These are phyloP conservation scores for Autographa gamma DNA, from an alignment of 2,888 invertebrate species.

Conservation along the genomic window DNA sequence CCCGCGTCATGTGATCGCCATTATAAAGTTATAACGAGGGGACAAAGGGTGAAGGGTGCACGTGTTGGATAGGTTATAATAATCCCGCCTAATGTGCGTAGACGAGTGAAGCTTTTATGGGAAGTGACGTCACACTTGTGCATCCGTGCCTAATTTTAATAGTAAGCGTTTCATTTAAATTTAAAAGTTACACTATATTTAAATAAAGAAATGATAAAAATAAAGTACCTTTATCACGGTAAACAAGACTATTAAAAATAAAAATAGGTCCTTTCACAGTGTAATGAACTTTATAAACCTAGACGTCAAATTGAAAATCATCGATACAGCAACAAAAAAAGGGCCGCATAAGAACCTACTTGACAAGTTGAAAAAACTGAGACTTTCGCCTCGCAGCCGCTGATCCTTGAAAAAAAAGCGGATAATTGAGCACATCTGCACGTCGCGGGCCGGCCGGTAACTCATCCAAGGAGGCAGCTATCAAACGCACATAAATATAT, in stretches of 20 bases:
- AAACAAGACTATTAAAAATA: background rate
- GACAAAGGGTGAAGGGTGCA: slow-evolving; percentile 82
- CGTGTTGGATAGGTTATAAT: slow-evolving; percentile 73
- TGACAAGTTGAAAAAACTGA: slow-evolving; percentile 61
- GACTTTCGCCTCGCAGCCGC: slow-evolving; percentile 64
- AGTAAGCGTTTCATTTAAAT: background rate
- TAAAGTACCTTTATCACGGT: background rate
- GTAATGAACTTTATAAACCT: background rate
- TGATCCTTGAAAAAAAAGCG: slow-evolving; percentile 65
- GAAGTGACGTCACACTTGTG: slow-evolving; percentile 46
- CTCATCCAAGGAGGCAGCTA: slow-evolving; percentile 63
- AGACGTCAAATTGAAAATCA: slow-evolving; percentile 18
- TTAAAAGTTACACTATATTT: background rate
- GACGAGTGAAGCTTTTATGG: slow-evolving; percentile 55
- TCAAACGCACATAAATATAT: slow-evolving; percentile 71
- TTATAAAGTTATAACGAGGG: slow-evolving; percentile 77
- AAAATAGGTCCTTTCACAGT: background rate
- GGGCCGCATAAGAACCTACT: slow-evolving; percentile 49
- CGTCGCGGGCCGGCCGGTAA: slow-evolving; percentile 62
- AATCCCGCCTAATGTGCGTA: slow-evolving; percentile 63
- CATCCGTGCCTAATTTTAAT: slow-evolving; percentile 35
- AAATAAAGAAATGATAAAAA: too few relatives aligned
- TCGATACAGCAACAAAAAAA: slow-evolving; percentile 30
- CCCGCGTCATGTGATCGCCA: slow-evolving; percentile 62
- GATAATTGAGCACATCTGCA: slow-evolving; percentile 83